Evolutionary conservation across 2,888 invertebrate species (phyloP).

Genomic region (Caenorhabditis sinica): DNA sequence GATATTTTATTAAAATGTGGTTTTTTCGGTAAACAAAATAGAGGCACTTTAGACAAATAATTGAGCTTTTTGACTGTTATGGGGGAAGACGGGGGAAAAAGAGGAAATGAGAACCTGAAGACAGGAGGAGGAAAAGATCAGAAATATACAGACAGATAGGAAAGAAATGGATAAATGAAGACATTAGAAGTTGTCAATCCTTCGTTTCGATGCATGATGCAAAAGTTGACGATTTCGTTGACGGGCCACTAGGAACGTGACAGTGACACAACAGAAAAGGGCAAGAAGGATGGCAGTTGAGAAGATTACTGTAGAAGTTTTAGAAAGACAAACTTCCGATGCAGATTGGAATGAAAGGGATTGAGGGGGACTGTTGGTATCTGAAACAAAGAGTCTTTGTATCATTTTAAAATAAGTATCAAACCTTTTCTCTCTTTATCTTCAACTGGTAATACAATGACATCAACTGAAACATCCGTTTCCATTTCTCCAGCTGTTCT

Average conservation of each 20-base stretch:
- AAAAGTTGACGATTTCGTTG: constrained; percentile 55
- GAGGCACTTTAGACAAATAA: constrained; percentile 38
- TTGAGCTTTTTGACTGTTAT: constrained; percentile 26
- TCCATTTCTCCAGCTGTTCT: constrained; percentile 75
- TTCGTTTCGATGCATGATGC: constrained; percentile 47
- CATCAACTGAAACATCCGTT: constrained; percentile 80
- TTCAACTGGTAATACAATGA: constrained; percentile 80
- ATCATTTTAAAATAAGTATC: not conserved
- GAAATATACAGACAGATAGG: constrained; percentile 56
- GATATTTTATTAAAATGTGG: constrained; percentile 18
- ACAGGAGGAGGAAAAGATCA: constrained; percentile 46
- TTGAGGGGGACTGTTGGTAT: constrained; percentile 58
- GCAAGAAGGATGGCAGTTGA: constrained; percentile 53
- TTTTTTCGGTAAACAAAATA: not conserved
- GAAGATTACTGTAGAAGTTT: constrained; percentile 50
- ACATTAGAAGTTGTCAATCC: constrained; percentile 53
- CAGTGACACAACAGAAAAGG: constrained; percentile 42
- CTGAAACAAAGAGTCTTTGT: constrained; percentile 13
- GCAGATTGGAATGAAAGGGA: constrained; percentile 58
- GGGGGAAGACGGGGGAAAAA: not conserved
- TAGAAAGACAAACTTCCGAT: constrained; percentile 64
- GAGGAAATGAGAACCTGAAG: constrained; percentile 31
- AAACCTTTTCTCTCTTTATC: constrained; percentile 66
- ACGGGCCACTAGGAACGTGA: constrained; percentile 55
- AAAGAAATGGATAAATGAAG: constrained; percentile 12